Evolutionary conservation across 2,113 vertebrate genomes (phyloP).

Genomic region (Planiliza haematocheilus): DNA sequence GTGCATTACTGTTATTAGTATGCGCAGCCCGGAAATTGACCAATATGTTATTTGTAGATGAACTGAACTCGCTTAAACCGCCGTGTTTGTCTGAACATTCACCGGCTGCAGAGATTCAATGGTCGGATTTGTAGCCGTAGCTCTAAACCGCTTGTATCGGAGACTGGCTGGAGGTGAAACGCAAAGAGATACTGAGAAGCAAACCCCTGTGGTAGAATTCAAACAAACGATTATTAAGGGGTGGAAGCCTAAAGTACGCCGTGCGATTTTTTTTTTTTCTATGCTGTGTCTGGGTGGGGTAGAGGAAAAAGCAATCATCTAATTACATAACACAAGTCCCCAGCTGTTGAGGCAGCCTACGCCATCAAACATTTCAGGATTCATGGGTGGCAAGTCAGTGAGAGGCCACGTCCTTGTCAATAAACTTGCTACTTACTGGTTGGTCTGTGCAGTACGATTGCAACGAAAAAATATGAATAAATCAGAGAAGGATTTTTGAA

Average conservation of each 20-base stretch:
- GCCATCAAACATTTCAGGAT: conserved; percentile 4
- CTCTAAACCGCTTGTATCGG: conserved; percentile 8
- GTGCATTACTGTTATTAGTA: conserved; percentile 76
- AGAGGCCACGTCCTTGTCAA: conserved; percentile 5
- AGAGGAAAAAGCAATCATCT: not conserved
- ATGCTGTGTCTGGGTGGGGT: not conserved
- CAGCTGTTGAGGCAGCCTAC: not conserved
- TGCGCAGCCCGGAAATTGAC: conserved; percentile 47
- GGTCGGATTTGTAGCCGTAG: conserved; percentile 16
- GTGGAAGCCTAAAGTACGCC: too few species aligned
- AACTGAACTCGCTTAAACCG: conserved; percentile 32
- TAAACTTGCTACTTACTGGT: conserved; percentile 9
- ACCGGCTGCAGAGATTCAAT: conserved; percentile 21
- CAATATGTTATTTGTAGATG: conserved; percentile 44
- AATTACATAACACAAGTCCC: not conserved
- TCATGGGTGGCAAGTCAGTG: not conserved
- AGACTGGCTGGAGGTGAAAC: not conserved
- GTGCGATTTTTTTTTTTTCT: too few species aligned
- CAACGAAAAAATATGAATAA: not conserved
- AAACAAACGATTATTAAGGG: not conserved
- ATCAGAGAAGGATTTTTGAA: not conserved
- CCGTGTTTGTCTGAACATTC: not conserved
- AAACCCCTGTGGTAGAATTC: not conserved
- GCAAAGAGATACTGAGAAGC: not conserved
- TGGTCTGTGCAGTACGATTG: not conserved